Percentiles rank a stretch among this genome's conserved stretches.
Evolutionary conservation across 2,888 invertebrate species (phyloP).

Genomic region (Trachelus iudaicus): DNA sequence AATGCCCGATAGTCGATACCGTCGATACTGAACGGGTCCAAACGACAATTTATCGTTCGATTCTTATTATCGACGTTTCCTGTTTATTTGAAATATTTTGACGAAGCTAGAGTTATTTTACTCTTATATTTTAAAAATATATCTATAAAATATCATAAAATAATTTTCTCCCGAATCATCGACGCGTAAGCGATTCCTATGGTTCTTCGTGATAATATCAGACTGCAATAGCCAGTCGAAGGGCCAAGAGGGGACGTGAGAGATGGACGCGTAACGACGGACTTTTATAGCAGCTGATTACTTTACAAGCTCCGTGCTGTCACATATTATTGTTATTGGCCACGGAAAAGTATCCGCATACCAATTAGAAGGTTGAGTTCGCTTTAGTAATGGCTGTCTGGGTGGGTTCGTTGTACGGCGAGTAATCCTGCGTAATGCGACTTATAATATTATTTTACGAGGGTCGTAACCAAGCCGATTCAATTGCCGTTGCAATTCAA

Average conservation of each 20-base stretch:
- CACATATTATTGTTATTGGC: neutral
- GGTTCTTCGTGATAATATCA: neutral
- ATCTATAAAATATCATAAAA: no score
- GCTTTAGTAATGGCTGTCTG: neutral
- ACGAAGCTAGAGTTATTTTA: no score
- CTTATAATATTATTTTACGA: slow-evolving; percentile 6
- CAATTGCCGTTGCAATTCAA: neutral
- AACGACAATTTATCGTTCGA: neutral
- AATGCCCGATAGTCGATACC: neutral
- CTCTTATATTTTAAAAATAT: no score
- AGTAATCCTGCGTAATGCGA: slow-evolving; percentile 6
- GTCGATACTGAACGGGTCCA: neutral
- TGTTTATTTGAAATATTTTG: neutral
- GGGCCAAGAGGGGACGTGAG: neutral
- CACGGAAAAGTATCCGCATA: neutral
- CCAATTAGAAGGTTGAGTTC: neutral
- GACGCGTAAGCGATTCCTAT: neutral
- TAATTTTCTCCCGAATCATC: neutral
- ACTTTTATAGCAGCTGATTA: neutral
- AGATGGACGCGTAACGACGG: neutral
- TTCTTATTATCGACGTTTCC: neutral
- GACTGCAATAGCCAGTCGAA: neutral
- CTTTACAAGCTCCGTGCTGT: neutral
- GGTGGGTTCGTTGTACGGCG: neutral
- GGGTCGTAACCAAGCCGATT: neutral